Percentiles rank a stretch among this genome's conserved stretches.
Evolutionary conservation across 1,140 invertebrate genomes (phyloP).

Genomic region (Sipha flava): DNA sequence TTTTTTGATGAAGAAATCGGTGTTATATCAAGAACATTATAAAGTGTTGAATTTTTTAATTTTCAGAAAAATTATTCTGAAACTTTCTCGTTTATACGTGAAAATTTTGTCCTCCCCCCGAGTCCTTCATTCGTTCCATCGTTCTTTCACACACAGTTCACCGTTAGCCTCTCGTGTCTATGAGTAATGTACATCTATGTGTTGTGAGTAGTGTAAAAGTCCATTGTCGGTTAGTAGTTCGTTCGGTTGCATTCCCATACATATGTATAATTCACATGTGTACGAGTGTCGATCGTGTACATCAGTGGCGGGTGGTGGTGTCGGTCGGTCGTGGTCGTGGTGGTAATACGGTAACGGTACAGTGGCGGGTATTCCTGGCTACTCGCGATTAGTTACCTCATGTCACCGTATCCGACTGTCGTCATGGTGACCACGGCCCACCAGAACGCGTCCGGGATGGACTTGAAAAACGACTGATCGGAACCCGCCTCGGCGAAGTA

Average conservation of each 20-base stretch:
- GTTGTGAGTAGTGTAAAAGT: not conserved
- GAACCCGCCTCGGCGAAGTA: constrained; percentile 98
- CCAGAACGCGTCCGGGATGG: constrained; percentile 97
- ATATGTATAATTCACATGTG: too few relatives aligned
- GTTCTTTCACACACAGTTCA: not conserved
- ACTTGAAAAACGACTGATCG: constrained; percentile 97
- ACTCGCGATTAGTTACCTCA: constrained; percentile 61
- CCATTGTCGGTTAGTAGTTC: too few relatives aligned
- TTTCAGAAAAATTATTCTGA: too few relatives aligned
- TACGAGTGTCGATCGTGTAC: too few relatives aligned
- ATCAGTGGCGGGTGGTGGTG: too few relatives aligned
- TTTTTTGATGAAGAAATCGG: not conserved
- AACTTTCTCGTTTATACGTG: too few relatives aligned
- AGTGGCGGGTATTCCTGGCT: constrained; percentile 37
- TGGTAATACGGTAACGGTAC: not conserved
- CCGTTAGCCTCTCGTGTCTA: not conserved
- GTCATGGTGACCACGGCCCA: constrained; percentile 99
- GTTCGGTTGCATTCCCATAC: too few relatives aligned
- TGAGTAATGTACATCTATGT: not conserved
- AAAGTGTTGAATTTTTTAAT: too few relatives aligned
- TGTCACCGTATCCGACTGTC: constrained; percentile 95
- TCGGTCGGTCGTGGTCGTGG: not conserved
- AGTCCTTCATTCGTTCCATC: too few relatives aligned
- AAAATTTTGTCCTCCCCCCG: too few relatives aligned
- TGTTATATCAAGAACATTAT: too few relatives aligned